Base-by-base conservation (phyloP, 1,140 invertebrate species). In the Apolygus lucorum region DNA sequence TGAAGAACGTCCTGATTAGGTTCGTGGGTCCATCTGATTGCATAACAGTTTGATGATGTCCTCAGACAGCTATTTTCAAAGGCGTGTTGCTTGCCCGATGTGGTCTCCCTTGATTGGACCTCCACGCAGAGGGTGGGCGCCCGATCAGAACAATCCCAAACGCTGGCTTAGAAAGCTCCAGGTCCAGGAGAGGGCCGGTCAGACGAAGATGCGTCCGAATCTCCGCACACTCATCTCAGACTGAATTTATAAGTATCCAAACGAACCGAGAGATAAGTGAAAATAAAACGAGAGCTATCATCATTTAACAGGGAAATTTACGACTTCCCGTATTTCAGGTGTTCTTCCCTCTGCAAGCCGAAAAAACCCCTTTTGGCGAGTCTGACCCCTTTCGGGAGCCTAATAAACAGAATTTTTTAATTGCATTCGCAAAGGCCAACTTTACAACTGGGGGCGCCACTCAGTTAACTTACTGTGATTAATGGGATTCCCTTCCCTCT, bases 1-100 rank as follows among this genome's bases (percentile, higher is more conserved):
- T 59, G 54, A 24, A 17, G 54, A 59, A 24, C 54, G 54, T 59
- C 54, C 54, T 59, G 54, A 59, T 59, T 59, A 59, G 54, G 54
- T 4, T 17, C 8, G 11, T 8, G 8, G 54, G 54, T 21, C 11
- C 2, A 22, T 4, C 54, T 59, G 54, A 59, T 59, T 59, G 54
- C 54, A 59, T 59, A 59, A 59, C 54, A 59, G 13, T 59, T 13
- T 59, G 54, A 13, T 42, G 34, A 42, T 42, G 34, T 59, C 54
- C 13, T 59, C 54, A 59, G 13, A 59, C 54, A 59, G 54, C 22
- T 42, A 59, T 24, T 17, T 59, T 22, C 11, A 59, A 59, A 59
- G 54, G 54, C 54, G 34, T 42, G 34, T 17, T 42, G 34, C 4
- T 17, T 42, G 34, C 34, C 34, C 34, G 17, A 42, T 42, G 34